Conservation (phyloP, 1,140 invertebrate genomes). For the Drosophila busckii region DNA sequence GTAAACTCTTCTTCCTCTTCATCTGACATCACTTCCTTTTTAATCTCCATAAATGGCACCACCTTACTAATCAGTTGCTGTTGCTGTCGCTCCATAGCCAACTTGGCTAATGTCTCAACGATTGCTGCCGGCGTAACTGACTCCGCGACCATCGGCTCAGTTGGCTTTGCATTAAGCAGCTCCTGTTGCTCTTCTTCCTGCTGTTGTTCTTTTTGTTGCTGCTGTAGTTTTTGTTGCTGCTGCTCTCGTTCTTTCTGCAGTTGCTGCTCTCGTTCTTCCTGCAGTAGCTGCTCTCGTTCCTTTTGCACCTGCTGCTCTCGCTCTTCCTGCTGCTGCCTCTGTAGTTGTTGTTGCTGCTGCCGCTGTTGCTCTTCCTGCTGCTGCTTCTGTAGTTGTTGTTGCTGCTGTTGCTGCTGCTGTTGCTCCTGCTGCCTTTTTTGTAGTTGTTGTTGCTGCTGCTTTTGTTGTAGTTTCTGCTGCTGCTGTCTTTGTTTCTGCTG, state of each 20-base stretch:
- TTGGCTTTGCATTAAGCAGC: neutral
- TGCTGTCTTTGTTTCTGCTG: neutral
- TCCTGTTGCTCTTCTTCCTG: neutral
- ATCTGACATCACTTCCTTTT: slow-evolving; percentile 69
- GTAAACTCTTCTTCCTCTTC: slow-evolving; percentile 61
- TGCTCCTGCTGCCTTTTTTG: too few relatives aligned
- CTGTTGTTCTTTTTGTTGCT: neutral
- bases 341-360: neutral
- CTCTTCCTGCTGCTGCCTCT: too few relatives aligned
- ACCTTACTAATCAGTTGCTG: slow-evolving; percentile 63
- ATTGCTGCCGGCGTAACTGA: neutral
- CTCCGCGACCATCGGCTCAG: neutral
- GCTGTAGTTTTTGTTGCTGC: neutral
- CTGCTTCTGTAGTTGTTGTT: neutral
- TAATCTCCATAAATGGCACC: slow-evolving; percentile 71
- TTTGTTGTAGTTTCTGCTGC: neutral
- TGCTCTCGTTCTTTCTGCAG: neutral
- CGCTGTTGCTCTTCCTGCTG: neutral
- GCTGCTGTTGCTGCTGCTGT: neutral
- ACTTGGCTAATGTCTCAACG: slow-evolving; percentile 18
- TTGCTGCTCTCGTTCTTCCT: too few relatives aligned
- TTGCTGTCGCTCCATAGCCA: slow-evolving; percentile 50
- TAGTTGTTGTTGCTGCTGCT: neutral
- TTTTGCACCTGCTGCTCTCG: too few relatives aligned
- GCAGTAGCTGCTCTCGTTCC: too few relatives aligned